Percentiles rank a stretch among this genome's conserved stretches.
These are phyloP conservation scores for Cepaea nemoralis DNA, from an alignment of 1,140 invertebrate species.

Conservation along the genomic window DNA sequence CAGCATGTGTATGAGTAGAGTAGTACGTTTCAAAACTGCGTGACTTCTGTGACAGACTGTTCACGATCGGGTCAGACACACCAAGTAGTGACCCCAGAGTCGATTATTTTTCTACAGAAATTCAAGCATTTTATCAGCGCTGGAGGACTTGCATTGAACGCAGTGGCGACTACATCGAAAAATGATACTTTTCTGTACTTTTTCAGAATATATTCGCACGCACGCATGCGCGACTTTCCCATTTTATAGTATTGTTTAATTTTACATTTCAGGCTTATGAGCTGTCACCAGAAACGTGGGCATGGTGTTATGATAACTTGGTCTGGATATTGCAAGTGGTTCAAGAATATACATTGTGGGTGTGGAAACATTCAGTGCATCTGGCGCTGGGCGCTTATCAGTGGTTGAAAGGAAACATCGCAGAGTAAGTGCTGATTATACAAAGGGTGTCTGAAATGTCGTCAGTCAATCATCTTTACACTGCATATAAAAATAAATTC, in stretches of 20 bases:
- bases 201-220: not conserved
- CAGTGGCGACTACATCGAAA: not conserved
- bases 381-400: slow-evolving; percentile 42
- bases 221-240: not conserved
- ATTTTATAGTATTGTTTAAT: not conserved
- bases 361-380: slow-evolving; percentile 56
- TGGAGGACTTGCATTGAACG: not conserved
- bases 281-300: slow-evolving; percentile 55
- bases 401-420: slow-evolving; percentile 59
- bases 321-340: slow-evolving; percentile 51
- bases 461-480: not conserved
- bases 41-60: too few species aligned
- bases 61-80: too few species aligned
- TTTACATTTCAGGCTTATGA: slow-evolving; percentile 52
- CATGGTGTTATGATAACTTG: slow-evolving; percentile 45
- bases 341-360: slow-evolving; percentile 52
- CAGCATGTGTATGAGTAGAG: too few species aligned
- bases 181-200: not conserved
- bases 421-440: slow-evolving; percentile 58
- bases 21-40: too few species aligned
- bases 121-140: not conserved
- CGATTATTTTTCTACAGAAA: too few species aligned
- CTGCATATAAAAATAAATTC: not conserved
- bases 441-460: not conserved
- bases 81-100: too few species aligned